Evolutionary conservation across 2,797 vertebrate species (phyloP).

Genomic region (Buceros bicornis): DNA sequence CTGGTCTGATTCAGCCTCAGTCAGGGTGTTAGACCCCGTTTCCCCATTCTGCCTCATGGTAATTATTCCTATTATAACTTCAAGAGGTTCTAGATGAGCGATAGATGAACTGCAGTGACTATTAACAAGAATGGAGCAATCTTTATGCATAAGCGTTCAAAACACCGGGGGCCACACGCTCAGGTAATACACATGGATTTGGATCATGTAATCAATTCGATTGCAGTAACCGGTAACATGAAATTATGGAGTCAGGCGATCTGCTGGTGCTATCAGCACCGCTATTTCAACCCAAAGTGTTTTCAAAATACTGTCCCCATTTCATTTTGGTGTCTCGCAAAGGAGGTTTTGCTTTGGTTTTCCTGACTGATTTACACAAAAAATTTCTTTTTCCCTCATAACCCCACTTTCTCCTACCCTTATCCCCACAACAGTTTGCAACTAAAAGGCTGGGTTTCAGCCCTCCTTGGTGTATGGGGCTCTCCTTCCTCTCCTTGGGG

Average conservation of each 20-base stretch:
- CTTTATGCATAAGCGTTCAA: constrained; percentile 53
- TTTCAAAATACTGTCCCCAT: not conserved
- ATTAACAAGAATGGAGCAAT: constrained; percentile 56
- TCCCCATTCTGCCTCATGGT: constrained; percentile 63
- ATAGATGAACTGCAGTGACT: constrained; percentile 56
- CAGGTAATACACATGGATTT: constrained; percentile 61
- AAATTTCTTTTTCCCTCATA: not conserved
- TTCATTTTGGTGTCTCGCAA: not conserved
- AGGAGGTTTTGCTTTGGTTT: not conserved
- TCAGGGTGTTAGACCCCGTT: not conserved
- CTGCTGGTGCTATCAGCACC: not conserved
- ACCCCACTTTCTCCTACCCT: not conserved
- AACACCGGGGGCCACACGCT: constrained; percentile 14
- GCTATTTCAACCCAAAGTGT: not conserved
- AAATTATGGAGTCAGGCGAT: constrained; percentile 51
- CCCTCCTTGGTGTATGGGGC: not conserved
- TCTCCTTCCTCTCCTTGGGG: not conserved
- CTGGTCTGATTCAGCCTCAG: constrained; percentile 47
- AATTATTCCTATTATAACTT: constrained; percentile 72
- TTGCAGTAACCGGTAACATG: constrained; percentile 53
- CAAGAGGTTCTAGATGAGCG: constrained; percentile 40
- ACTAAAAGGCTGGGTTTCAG: not conserved
- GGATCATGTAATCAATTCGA: constrained; percentile 56
- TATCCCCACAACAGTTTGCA: not conserved
- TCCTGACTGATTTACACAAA: not conserved